These are phyloP conservation scores for Lacerta agilis DNA, from an alignment of 2,797 vertebrate species.

Conservation along the genomic window DNA sequence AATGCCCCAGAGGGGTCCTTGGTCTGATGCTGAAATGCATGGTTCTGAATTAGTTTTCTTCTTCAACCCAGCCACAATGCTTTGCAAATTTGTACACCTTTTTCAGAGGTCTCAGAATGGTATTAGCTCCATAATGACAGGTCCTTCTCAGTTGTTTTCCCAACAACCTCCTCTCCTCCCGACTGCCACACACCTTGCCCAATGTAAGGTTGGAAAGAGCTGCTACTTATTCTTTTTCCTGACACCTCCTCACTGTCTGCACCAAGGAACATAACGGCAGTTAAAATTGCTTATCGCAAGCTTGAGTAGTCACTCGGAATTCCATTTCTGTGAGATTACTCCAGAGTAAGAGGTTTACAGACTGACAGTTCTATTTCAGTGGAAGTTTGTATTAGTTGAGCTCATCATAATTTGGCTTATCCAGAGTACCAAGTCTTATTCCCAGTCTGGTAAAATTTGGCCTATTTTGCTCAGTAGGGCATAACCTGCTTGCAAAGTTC, in stretches of 20 bases:
- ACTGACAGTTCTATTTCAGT: not conserved
- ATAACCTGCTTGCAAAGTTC: not conserved
- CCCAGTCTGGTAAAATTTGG: constrained; percentile 26
- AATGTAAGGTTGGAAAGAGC: not conserved
- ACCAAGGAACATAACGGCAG: not conserved
- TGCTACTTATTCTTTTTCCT: no score
- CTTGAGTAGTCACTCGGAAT: not conserved
- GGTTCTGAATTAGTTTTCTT: not conserved
- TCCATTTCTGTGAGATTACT: not conserved
- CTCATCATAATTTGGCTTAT: not conserved
- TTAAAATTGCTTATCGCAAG: not conserved
- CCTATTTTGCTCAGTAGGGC: constrained; percentile 48
- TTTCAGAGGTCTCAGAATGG: not conserved
- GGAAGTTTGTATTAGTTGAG: not conserved
- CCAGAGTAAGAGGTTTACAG: not conserved
- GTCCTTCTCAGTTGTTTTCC: not conserved
- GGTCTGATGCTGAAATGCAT: not conserved
- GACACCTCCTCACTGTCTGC: not conserved
- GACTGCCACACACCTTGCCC: not conserved
- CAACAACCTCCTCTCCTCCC: no score
- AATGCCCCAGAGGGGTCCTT: not conserved
- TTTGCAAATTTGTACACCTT: not conserved
- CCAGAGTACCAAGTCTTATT: not conserved
- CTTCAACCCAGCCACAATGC: not conserved
- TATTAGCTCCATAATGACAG: no score